phyloP scores from a whole-genome alignment of 2,797 vertebrate species.

The Tenualosa thibaudeaui region DNA sequence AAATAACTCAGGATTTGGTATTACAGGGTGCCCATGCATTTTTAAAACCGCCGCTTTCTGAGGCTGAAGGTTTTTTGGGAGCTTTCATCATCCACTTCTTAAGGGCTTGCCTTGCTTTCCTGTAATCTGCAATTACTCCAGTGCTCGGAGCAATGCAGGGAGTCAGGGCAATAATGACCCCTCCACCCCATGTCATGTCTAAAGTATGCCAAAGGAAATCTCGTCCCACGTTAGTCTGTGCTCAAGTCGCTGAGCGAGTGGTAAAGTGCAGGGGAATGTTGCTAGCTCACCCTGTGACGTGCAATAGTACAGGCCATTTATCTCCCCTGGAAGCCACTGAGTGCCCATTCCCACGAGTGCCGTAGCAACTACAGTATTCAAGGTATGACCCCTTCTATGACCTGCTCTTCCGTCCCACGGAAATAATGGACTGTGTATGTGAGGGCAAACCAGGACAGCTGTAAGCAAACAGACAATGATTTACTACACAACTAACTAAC shows the following conservation, averaged over 20 bases:
- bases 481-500: no score
- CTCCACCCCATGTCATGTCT: neutral
- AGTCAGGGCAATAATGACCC: neutral
- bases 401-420: neutral
- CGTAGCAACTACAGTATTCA: neutral
- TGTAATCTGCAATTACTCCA: constrained; percentile 7
- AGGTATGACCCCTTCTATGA: neutral
- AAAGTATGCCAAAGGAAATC: neutral
- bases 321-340: neutral
- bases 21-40: constrained; percentile 31
- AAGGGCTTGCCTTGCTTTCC: neutral
- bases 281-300: neutral
- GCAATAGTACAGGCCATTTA: neutral
- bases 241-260: neutral
- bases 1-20: constrained; percentile 25
- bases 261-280: neutral
- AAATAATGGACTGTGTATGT: neutral
- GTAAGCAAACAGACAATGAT: no score
- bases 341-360: neutral
- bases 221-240: neutral
- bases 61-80: neutral
- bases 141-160: neutral
- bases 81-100: constrained; percentile 29
- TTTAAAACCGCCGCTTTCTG: constrained; percentile 26
- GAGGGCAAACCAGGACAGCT: no score